Evolutionary conservation across 2,113 vertebrate genomes (phyloP), one percentile per base, ranked within the genome.

Genomic region (Scomber japonicus): DNA sequence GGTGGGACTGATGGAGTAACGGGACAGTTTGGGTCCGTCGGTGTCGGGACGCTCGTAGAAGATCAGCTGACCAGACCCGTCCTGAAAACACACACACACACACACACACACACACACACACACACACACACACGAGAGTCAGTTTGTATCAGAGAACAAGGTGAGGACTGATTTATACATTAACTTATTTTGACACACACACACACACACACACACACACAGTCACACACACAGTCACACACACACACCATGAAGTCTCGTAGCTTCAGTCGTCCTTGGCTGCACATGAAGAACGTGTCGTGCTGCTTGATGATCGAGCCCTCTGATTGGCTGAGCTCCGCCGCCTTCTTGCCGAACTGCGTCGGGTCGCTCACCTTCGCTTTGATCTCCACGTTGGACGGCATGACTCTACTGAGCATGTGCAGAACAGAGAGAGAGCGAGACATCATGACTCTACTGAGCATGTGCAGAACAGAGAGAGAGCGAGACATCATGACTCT

Each of bases 331-430:
- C 95, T 96, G 66, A 96, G 91, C 63, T 87, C 46, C 0, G 91
- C 80, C 0, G 94, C 96, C 50, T 51, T 92, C 53, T 68, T 3
- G 0, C 75, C 87, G 2, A 93, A 87, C 4, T 4, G 54, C 0
- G 17, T 46, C 24, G 16, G 7, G 62, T 92, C 75, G 57, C 82
- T 75, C 70, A 95, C 91, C 11, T 65, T 85, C 1, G 96, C 96
- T 78, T 97, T 96, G 75, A 96, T 93, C 83, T 96, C 96, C 80
- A 96, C 95, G 51, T 96, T 97, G 5, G 95, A 95, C 1, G 85
- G 94, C 96, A 96, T 96, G 67, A 1, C 63, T 53, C 72, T 68
- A 54, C 76, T 86, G 84, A 80, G 74, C 74, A n/a, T n/a, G n/a
- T n/a, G n/a, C n/a, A n/a, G n/a, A n/a, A n/a, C n/a, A n/a, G n/a